Evolutionary conservation across 2,888 invertebrate species (phyloP), one percentile per base, ranked within the genome.

Genomic region (Synergus gifuensis): DNA sequence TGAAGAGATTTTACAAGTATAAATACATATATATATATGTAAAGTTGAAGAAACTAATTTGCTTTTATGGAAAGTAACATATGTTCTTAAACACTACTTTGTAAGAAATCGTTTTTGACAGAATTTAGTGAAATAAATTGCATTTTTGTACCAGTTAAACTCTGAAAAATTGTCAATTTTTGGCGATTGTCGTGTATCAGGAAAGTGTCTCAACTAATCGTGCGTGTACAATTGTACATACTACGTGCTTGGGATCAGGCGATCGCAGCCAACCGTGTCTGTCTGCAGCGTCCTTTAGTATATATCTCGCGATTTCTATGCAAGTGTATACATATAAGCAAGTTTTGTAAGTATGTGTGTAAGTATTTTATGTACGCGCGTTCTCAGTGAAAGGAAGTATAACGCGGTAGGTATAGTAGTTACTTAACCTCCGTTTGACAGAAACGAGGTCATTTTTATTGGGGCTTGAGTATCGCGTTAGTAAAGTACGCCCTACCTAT

Each of bases 391-490:
- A 89, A 88, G 89, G 89, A 89, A 88, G 87, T 88, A 86, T 85
- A 86, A 85, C 83, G 83, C 85, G 79, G 78, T 67, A 82, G 83
- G 85, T 83, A 85, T 86, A 88, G 73, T 87, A 85, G 89, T 89
- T 89, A 89, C 89, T 89, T 89, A 89, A 89, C 89, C 89, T 89
- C 88, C 81, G 88, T 87, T 88, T 88, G 87, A 88, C 88, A 88
- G 89, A 89, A 89, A 88, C 87, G 88, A 88, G 89, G 89, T 88
- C 88, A 89, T 89, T 89, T 89, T 88, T 89, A 87, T 87, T 85
- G 84, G 79, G 84, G 83, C 83, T 84, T 87, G 76, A 76, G 79
- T 73, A 73, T 73, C 73, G 73, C 73, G 54, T 73, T 73, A 54
- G 73, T 49, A 54, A 73, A 73, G 73, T 73, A 73, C 54, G 73